Evolutionary conservation across 2,888 invertebrate species (phyloP), one percentile per base, ranked within the genome.

Genomic region (Hypomecis punctinalis): DNA sequence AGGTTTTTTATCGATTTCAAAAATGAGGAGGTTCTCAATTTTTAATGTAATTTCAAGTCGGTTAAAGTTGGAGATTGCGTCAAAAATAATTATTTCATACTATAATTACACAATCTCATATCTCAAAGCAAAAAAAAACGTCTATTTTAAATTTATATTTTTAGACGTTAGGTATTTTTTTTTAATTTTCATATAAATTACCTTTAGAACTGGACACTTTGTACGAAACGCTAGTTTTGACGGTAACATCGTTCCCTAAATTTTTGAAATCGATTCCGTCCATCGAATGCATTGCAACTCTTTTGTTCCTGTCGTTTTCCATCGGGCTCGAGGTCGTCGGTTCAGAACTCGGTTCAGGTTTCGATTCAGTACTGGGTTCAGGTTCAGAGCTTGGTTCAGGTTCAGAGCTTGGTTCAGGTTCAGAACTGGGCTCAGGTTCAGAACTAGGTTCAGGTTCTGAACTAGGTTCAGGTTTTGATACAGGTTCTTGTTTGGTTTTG

Each of bases 151-250:
- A n/a, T n/a, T 23, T 23, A 23, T 3, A 23, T 23, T 23, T 23
- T 23, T 23, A 23, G 23, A 23, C 3, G 23, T 23, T 23, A 23
- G 23, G 1, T n/a, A n/a, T 23, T 23, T 23, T 23, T 23, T 23
- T 23, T 23, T 23, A 23, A 23, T 40, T 40, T 7, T n/a, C 11
- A 36, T 13, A 8, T 43, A 9, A 23, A 11, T 47, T 76, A 91
- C 92, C 92, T 86, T 91, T 91, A 60, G 92, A 90, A 68, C 88
- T 94, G 77, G 96, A 97, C 68, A 97, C 96, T 83, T 96, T 94
- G 83, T 95, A 97, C 0, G 97, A 96, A 4, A 97, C 95, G 79
- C 97, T 97, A 0, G 97, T 97, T 76, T 96, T 96, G 9, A 97
- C 96, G 0, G 96, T 95, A 36, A 96, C 95, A 46, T 96, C 96